Evolutionary conservation across 2,888 invertebrate species (phyloP).

Genomic region (Baccha elongata): DNA sequence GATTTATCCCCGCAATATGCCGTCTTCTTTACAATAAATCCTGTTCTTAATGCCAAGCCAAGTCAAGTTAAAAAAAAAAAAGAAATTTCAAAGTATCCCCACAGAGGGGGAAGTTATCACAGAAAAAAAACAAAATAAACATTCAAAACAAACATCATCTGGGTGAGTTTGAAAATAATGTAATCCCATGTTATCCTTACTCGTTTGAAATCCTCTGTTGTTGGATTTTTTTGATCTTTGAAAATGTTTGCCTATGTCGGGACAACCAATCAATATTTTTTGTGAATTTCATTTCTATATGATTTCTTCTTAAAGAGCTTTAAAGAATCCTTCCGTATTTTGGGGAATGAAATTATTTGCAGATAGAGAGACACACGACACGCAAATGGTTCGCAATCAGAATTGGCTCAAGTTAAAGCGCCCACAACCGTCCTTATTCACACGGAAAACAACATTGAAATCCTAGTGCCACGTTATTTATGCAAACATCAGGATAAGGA

Average conservation of each 20-base stretch:
- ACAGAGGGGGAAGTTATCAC: background rate
- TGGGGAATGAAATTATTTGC: background rate
- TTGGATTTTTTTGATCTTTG: slow-evolving; percentile 75
- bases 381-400: slow-evolving; percentile 10
- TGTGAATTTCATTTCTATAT: slow-evolving; percentile 72
- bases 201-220: slow-evolving; percentile 68
- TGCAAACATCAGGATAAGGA: slow-evolving; percentile 65
- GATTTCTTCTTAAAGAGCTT: background rate
- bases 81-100: background rate
- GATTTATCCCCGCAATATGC: background rate
- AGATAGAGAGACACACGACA: slow-evolving; percentile 8
- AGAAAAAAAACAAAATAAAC: background rate
- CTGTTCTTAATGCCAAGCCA: slow-evolving; percentile 19
- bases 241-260: slow-evolving; percentile 71
- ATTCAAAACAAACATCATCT: slow-evolving; percentile 25
- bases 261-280: slow-evolving; percentile 66
- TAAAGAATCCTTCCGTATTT: background rate
- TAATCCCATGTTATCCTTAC: slow-evolving; percentile 61
- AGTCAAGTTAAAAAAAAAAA: background rate
- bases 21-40: slow-evolving; percentile 47
- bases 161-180: slow-evolving; percentile 11
- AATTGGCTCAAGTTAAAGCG: slow-evolving; percentile 10
- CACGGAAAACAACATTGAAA: background rate
- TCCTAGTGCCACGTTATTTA: slow-evolving; percentile 37
- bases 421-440: background rate